Percentiles rank a stretch among this genome's conserved stretches.
Conservation (phyloP, 2,888 invertebrate species). For the Acronicta alni region DNA sequence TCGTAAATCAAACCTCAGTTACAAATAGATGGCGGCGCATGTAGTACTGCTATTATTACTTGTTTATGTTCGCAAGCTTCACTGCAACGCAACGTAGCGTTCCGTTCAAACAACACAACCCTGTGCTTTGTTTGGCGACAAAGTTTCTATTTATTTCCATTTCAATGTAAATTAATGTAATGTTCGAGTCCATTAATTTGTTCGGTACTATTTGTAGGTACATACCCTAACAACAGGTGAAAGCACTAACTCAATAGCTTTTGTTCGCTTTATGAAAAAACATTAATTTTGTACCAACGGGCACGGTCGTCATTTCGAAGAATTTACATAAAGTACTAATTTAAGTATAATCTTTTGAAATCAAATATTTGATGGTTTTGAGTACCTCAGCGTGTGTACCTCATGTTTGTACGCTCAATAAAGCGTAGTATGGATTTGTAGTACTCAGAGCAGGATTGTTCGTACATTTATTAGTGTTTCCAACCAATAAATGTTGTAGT, state of each 20-base stretch:
- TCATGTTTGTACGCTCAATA: too few relatives aligned
- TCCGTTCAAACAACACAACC: conserved; percentile 17
- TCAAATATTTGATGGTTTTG: too few relatives aligned
- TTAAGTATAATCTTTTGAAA: too few relatives aligned
- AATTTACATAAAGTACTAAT: background rate
- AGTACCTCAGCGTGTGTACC: too few relatives aligned
- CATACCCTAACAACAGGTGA: conserved; percentile 5
- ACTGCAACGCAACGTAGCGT: background rate
- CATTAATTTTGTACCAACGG: conserved; percentile 10
- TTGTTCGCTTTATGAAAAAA: conserved; percentile 12
- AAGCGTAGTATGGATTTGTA: too few relatives aligned
- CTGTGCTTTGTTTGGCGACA: conserved; percentile 26
- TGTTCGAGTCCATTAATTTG: conserved; percentile 30
- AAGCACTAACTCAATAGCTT: conserved; percentile 17
- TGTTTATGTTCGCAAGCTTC: background rate
- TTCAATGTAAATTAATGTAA: conserved; percentile 35
- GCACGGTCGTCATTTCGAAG: conserved; percentile 4
- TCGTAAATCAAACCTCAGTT: background rate
- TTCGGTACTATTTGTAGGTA: conserved; percentile 10
- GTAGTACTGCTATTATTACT: background rate
- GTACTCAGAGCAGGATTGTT: too few relatives aligned
- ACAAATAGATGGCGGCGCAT: background rate
- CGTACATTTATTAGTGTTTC: too few relatives aligned
- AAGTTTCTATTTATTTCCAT: conserved; percentile 29
- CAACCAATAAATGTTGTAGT: too few relatives aligned